Base-by-base conservation (phyloP, 2,888 invertebrate species). In the Catocala fraxini region DNA sequence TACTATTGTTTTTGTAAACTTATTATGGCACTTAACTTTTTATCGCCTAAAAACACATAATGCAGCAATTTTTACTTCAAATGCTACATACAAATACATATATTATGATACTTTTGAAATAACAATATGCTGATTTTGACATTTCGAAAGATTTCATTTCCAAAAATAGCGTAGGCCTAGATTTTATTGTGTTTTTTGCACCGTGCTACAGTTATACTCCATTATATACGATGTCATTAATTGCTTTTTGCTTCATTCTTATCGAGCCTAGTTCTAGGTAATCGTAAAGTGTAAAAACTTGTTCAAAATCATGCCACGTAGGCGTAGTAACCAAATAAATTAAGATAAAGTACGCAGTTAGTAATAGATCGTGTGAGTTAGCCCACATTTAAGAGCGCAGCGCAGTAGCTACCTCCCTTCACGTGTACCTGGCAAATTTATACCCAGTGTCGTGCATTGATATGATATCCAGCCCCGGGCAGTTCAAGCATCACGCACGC, bases 401-500 rank as follows among this genome's bases (percentile, higher is more conserved):
- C 13, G 48, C 63, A 49, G 65, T 61, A 64, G 67, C 70, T n/a
- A n/a, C 49, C 53, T 54, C 33, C 51, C 52, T 61, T 58, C 59
- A 55, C 59, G 55, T 58, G 65, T 34, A 62, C 42, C 51, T 11
- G 56, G 51, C 25, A 55, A 57, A 66, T 73, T 63, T 63, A 71
- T 61, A 68, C 34, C 13, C 45, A 33, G 41, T 56, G 42, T 47
- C 54, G 49, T 45, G 66, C 59, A 63, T 54, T 52, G 63, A 60
- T 43, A 39, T 46, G 34, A 43, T 66, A 73, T 62, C 64, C 67
- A 66, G 87, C 89, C 84, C 62, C 76, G 55, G 83, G 88, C 85
- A 86, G 83, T 85, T 87, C 80, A 70, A 70, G 66, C 43, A 64
- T 51, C 63, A 59, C 66, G 63, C 62, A 63, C 39, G 43, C 39